Evolutionary conservation across 2,888 invertebrate species (phyloP).

Genomic region (Thumatha senex): DNA sequence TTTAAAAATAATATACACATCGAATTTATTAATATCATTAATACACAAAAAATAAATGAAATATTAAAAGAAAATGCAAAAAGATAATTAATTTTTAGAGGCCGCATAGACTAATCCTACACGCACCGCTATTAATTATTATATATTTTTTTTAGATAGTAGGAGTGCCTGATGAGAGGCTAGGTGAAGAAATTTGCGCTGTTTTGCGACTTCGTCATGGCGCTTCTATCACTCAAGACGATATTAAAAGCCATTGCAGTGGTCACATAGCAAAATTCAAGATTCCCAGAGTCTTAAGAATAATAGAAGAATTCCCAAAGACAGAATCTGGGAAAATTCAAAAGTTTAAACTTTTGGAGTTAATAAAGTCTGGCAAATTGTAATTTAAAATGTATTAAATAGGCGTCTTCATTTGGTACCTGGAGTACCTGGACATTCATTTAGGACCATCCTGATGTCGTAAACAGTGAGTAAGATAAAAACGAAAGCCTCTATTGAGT

Average conservation of each 20-base stretch:
- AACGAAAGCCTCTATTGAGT: no score
- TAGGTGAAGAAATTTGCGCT: slow-evolving; percentile 91
- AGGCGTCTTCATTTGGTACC: no score
- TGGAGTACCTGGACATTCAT: no score
- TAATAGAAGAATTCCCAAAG: slow-evolving; percentile 89
- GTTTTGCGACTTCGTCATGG: slow-evolving; percentile 84
- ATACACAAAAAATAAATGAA: no score
- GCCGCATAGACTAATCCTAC: no score
- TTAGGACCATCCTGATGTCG: no score
- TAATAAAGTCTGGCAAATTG: slow-evolving; percentile 57
- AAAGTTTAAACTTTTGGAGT: slow-evolving; percentile 84
- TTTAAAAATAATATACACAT: no score
- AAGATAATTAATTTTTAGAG: no score
- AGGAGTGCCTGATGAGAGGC: slow-evolving; percentile 88
- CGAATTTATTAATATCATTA: no score
- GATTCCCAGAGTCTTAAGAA: slow-evolving; percentile 88
- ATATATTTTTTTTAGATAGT: slow-evolving; percentile 75
- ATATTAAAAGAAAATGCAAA: no score
- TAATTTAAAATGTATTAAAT: not conserved
- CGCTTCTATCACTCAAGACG: slow-evolving; percentile 76
- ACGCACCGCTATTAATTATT: no score
- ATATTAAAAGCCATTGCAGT: slow-evolving; percentile 84
- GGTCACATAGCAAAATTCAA: slow-evolving; percentile 91
- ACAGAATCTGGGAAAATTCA: slow-evolving; percentile 94
- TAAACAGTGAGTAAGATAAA: no score